Evolutionary conservation across 2,888 invertebrate species (phyloP).

Genomic region (Phoenoteleia sp.): DNA sequence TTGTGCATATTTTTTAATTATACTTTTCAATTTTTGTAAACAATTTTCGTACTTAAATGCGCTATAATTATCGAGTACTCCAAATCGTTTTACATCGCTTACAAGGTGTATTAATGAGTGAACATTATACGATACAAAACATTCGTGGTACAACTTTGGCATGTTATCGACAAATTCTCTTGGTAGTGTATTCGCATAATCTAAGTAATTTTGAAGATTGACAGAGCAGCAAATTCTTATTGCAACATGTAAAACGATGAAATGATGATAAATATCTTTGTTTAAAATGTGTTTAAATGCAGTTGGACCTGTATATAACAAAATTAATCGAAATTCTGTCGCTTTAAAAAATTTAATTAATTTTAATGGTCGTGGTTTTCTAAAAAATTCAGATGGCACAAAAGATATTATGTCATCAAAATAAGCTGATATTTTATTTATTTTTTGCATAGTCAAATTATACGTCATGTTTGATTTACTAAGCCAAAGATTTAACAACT

Average conservation of each 20-base stretch:
- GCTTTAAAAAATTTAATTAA: constrained; percentile 42
- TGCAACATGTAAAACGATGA: constrained; percentile 16
- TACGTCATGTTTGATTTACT: too few relatives aligned
- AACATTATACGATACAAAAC: not conserved
- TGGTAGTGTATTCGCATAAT: constrained; percentile 19
- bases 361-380: constrained; percentile 6
- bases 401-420: too few relatives aligned
- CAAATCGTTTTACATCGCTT: constrained; percentile 46
- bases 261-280: constrained; percentile 10
- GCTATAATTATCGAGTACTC: constrained; percentile 49
- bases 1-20: constrained; percentile 36
- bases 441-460: too few relatives aligned
- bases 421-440: too few relatives aligned
- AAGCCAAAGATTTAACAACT: too few relatives aligned
- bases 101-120: not conserved
- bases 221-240: constrained; percentile 9
- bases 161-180: constrained; percentile 11
- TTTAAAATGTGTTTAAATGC: constrained; percentile 27
- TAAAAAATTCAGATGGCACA: constrained; percentile 19
- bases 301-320: constrained; percentile 55
- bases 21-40: constrained; percentile 42
- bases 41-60: constrained; percentile 61
- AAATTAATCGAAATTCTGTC: constrained; percentile 34
- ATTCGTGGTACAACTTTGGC: not conserved
- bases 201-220: not conserved